phyloP scores from a whole-genome alignment of 2,113 vertebrate genomes.

The Naja naja region DNA sequence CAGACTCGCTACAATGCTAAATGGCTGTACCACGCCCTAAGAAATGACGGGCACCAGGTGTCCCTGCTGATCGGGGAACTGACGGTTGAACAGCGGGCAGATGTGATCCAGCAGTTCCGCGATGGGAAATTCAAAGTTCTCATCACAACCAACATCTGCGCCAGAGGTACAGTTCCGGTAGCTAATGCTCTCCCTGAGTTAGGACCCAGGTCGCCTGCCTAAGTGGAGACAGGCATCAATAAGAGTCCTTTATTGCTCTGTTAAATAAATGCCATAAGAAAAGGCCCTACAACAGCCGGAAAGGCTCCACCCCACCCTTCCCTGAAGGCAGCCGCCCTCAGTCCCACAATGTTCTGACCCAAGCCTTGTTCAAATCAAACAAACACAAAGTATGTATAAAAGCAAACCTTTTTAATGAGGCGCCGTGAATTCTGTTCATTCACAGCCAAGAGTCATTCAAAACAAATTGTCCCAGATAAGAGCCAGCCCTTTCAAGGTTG shows the following conservation, averaged over 20 bases:
- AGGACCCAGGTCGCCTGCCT: not conserved
- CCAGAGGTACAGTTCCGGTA: constrained; percentile 60
- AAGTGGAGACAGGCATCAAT: not conserved
- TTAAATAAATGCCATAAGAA: not conserved
- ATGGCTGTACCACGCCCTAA: constrained; percentile 65
- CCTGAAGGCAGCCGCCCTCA: too few species aligned
- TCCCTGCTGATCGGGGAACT: constrained; percentile 69
- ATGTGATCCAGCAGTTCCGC: constrained; percentile 72
- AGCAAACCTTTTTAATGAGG: too few species aligned
- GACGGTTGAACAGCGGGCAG: constrained; percentile 64
- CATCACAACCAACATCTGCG: constrained; percentile 77
- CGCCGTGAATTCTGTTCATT: too few species aligned
- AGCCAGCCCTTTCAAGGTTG: too few species aligned
- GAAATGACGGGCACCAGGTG: constrained; percentile 68
- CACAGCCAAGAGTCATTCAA: too few species aligned
- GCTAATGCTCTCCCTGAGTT: not conserved
- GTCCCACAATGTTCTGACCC: too few species aligned
- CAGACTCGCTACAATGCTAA: constrained; percentile 66
- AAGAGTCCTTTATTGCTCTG: not conserved
- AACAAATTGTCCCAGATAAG: too few species aligned
- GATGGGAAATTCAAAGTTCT: constrained; percentile 76
- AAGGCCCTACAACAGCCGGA: not conserved
- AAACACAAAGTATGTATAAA: too few species aligned
- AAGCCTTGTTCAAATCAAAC: too few species aligned
- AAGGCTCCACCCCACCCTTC: too few species aligned